A percentile compares a stretch with the other conserved stretches of the same genome.
Evolutionary conservation across 1,140 invertebrate species (phyloP).

Genomic region (Centruroides sculpturatus): DNA sequence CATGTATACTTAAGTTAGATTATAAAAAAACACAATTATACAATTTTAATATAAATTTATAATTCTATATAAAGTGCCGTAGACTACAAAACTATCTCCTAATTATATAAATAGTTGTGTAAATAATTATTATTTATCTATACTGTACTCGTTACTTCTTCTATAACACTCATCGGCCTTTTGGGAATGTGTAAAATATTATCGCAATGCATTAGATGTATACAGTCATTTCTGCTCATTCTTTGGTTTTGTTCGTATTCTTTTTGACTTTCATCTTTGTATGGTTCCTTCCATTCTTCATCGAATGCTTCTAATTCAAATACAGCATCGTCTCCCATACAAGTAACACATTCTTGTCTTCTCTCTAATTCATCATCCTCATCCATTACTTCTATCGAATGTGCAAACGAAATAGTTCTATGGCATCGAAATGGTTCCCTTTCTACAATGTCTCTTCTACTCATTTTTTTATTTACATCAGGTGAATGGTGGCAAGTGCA

Average conservation of each 20-base stretch:
- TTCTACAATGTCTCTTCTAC: neutral
- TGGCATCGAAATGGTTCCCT: slow-evolving; percentile 2
- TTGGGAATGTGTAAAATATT: neutral
- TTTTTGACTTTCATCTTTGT: too few species aligned
- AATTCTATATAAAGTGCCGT: too few species aligned
- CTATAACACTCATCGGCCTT: slow-evolving; percentile 35
- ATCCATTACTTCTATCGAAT: slow-evolving; percentile 6
- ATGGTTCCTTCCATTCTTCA: too few species aligned
- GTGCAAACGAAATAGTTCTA: slow-evolving; percentile 11
- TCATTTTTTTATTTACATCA: neutral
- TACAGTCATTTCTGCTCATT: too few species aligned
- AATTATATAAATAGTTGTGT: too few species aligned
- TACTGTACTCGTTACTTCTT: slow-evolving; percentile 42
- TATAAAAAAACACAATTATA: too few species aligned
- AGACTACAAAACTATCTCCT: too few species aligned
- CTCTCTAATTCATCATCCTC: slow-evolving; percentile 2
- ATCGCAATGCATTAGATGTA: too few species aligned
- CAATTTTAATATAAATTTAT: too few species aligned
- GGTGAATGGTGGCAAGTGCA: neutral
- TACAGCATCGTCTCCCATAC: slow-evolving; percentile 1
- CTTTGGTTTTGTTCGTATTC: too few species aligned
- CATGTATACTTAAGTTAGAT: too few species aligned
- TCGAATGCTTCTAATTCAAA: neutral
- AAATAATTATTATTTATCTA: slow-evolving; percentile 4
- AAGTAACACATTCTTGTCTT: slow-evolving; percentile 2